Conservation (phyloP, 2,113 vertebrate species). For the Corvus cornix region DNA sequence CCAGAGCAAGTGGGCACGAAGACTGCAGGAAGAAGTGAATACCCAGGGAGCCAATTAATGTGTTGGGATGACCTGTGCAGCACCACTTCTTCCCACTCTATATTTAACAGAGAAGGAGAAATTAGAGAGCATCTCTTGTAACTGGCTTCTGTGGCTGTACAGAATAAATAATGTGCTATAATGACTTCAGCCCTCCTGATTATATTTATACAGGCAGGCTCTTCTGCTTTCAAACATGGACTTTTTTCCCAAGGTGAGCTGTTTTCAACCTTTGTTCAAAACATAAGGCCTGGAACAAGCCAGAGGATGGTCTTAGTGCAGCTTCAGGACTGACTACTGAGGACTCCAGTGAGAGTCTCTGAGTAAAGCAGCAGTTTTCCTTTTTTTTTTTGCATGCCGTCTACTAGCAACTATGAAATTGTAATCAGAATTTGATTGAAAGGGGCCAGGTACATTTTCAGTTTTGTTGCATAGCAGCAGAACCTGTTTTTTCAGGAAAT, state of each 20-base stretch:
- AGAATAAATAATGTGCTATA: not conserved
- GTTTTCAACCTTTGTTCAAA: not conserved
- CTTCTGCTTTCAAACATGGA: not conserved
- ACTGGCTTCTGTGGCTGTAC: not conserved
- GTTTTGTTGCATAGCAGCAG: not conserved
- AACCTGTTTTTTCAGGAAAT: not conserved
- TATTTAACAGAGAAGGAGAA: not conserved
- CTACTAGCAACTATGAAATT: not conserved
- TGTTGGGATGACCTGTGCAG: not conserved
- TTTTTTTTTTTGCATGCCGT: not conserved
- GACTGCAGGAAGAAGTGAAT: not conserved
- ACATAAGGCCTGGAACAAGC: not conserved
- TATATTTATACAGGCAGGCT: not conserved
- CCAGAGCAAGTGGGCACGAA: not conserved
- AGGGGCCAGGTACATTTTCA: not conserved
- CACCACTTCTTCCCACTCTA: not conserved
- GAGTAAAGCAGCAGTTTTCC: not conserved
- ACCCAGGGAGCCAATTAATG: not conserved
- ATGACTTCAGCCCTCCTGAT: not conserved
- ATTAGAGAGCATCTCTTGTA: not conserved
- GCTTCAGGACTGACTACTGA: not conserved
- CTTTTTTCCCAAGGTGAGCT: not conserved
- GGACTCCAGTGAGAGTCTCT: not conserved
- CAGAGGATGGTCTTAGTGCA: not conserved
- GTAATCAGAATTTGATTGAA: not conserved